Conservation (phyloP, 2,888 invertebrate genomes). For the Dichetophora obliterata region DNA sequence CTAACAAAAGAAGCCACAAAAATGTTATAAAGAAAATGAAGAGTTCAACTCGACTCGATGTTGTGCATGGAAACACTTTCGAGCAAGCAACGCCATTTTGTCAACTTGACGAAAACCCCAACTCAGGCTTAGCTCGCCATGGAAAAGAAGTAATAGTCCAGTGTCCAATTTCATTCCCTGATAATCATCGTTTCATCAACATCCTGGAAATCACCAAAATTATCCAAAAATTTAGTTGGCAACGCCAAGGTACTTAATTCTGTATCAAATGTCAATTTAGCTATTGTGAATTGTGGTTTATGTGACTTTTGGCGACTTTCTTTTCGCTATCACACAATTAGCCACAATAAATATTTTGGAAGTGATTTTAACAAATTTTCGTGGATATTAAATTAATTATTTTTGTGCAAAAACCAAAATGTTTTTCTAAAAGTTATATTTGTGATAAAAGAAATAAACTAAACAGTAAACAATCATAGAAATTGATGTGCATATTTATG, state of each 20-base stretch:
- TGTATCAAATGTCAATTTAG: neutral
- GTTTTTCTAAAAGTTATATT: neutral
- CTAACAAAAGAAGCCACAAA: no score
- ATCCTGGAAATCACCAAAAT: no score
- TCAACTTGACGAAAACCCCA: no score
- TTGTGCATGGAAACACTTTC: no score
- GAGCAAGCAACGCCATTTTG: no score
- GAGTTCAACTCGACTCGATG: no score
- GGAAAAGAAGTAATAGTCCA: no score
- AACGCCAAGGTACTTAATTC: neutral
- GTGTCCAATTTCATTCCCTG: no score
- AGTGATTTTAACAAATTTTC: neutral
- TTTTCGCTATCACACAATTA: conserved; percentile 11
- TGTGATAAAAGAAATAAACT: neutral
- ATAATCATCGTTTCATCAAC: no score
- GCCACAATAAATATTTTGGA: conserved; percentile 8
- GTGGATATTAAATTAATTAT: neutral
- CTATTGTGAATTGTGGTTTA: conserved; percentile 1
- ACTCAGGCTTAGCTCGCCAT: no score
- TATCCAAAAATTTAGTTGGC: no score
- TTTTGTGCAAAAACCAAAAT: neutral
- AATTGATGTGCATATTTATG: neutral
- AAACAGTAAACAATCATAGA: neutral
- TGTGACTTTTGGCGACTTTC: conserved; percentile 6
- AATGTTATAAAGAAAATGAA: no score